These are phyloP conservation scores for Hydractinia echinata DNA, from an alignment of 30 jellyfish, hydroid and myxozoan species.

Conservation along the genomic window DNA sequence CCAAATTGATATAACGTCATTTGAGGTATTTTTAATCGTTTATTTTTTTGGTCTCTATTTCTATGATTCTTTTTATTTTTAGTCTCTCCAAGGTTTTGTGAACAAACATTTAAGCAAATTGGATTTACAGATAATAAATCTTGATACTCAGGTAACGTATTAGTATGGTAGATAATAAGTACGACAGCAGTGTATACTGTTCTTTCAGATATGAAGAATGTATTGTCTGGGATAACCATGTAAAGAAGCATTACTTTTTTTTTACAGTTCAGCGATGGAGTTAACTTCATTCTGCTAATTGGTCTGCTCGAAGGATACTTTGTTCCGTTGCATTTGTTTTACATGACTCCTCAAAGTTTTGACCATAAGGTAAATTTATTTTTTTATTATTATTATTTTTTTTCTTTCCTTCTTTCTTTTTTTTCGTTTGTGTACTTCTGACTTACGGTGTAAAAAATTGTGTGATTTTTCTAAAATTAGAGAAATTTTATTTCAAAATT, in stretches of 20 bases:
- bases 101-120: slow-evolving; percentile 81
- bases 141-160: slow-evolving; percentile 64
- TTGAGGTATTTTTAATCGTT: not conserved
- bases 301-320: slow-evolving; percentile 79
- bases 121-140: slow-evolving; percentile 63
- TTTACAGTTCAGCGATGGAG: slow-evolving; percentile 84
- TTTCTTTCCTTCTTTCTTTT: no score
- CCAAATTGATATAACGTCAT: not conserved
- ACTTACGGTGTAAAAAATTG: no score
- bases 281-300: slow-evolving; percentile 62
- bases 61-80: slow-evolving; percentile 16
- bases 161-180: not conserved
- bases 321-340: slow-evolving; percentile 75
- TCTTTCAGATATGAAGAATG: not conserved
- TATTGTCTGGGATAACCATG: not conserved
- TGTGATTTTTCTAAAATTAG: no score
- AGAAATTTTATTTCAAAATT: no score
- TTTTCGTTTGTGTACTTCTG: no score
- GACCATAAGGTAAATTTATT: slow-evolving; percentile 55
- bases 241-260: not conserved
- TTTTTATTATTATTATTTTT: not conserved
- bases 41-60: not conserved
- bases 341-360: slow-evolving; percentile 62
- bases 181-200: not conserved
- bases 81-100: slow-evolving; percentile 88